Base-by-base conservation (phyloP, 2,888 invertebrate genomes). In the Drosophila sordidula region DNA sequence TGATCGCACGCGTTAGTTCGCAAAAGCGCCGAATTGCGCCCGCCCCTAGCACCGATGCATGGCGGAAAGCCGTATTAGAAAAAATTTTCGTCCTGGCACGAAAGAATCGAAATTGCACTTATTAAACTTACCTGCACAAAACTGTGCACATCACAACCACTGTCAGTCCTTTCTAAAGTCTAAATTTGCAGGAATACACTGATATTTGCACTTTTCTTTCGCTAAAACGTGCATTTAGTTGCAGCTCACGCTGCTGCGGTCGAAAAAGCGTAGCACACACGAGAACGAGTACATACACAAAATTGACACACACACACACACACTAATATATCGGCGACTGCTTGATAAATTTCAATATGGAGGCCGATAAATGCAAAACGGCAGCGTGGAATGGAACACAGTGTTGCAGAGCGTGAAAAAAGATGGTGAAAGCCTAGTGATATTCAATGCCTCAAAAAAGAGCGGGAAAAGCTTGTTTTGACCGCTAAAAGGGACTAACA, bases 341-440 rank as follows among this genome's bases (percentile, higher is more conserved):
- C 25, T 57, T 73, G 59, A 63, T 64, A 29, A 67, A 62, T 77
- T 78, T 64, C 79, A 77, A 78, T 52, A 78, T 78, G 79, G 76
- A 55, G 78, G 36, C 70, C 76, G 76, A 77, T 77, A 78, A 74
- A 75, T 64, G 6, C 11, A 0, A 5, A 61, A 51, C 47, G 45
- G 14, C 49, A 38, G 16, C 29, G n/a, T 51, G 82, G 72, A 84
- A 78, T 85, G 70, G 38, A 82, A 88, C 77, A 54, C 87, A 83
- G 83, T 56, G 81, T 70, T 84, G 81, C 51, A 55, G 11, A 25
- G n/a, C 36, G 9, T 14, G 6, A 11, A 6, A 44, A 52, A 47
- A 41, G 56, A 26, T 34, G 4, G 34, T 76, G 47, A 52, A 52
- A 70, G 38, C 59, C 71, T 59, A 18, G 44, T 54, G 59, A 76